Base-by-base conservation (phyloP, 2,888 invertebrate species). In the Blastobasis adustella region DNA sequence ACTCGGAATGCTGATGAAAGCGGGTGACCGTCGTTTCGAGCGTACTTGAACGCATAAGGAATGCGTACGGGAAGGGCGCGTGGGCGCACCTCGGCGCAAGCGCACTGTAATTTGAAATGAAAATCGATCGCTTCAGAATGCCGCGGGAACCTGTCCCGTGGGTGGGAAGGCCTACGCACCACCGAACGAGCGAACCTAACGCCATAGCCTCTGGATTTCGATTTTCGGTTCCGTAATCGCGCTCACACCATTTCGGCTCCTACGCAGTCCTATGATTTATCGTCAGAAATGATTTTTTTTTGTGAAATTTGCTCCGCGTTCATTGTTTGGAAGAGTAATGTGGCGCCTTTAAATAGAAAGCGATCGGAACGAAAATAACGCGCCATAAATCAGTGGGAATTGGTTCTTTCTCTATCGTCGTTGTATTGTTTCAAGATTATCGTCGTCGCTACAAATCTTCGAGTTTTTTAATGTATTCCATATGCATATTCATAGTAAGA, bases 71-170 rank as follows among this genome's bases (percentile, higher is more conserved):
- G 65, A 73, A 73, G 69, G 70, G 73, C 58, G 79, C 71, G 82
- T 83, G 71, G 82, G 82, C 54, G 38, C 51, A 41, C 37, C 5
- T 65, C 67, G 65, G 65, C 64, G 61, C 65, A 66, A 65, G 75
- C 66, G 74, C 66, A 68, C 69, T 76, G 72, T 78, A 81, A 82
- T 81, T 83, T 82, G 76, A 81, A 83, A 83, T 81, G 79, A 83
- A 85, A 84, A 84, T 82, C 79, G 72, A 79, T 77, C 74, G 73
- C 76, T 79, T 79, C 77, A 79, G 74, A 71, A 69, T 74, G 72
- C 64, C 63, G 70, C 71, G 71, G 67, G 67, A 82, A 84, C 82
- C 79, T 71, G 82, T 80, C 76, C 67, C 66, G 84, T 86, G 76
- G 84, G 85, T 72, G 82, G 71, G 57, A 71, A 71, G 64, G 71